Base-by-base conservation (phyloP, 2,797 vertebrate species). In the Lacerta bilineata region DNA sequence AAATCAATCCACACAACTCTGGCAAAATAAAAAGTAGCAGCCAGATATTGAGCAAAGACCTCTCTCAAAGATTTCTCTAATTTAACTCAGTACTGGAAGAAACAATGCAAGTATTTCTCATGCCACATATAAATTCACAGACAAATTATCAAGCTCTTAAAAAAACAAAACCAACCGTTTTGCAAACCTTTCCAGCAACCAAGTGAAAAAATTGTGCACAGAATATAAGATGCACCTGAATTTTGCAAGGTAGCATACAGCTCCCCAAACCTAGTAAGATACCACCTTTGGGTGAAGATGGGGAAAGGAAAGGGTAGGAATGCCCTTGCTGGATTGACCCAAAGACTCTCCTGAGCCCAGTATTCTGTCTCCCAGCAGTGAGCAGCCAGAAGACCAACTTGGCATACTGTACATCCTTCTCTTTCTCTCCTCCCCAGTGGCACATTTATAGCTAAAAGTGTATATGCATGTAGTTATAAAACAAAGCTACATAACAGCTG, bases 181-280 rank as follows among this genome's bases (percentile, higher is more conserved):
- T 86, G 46, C 41, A 78, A 78, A 46, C 29, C 72, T 46, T 89
- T 85, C 46, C 33, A 66, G n/a, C 15, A 80, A 29, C 2, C 77
- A 33, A 72, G 18, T 68, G 74, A n/a, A 66, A 18, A 39, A 46
- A 69, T 64, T 27, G 17, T 43, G 72, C n/a, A 75, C 2, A 81
- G 29, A 61, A 29, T 33, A n/a, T 29, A 13, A 29, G 41, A 5
- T 77, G 18, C 78, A 23, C 55, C 17, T 7, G 17, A 10, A 59
- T 85, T 33, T 61, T 68, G 2, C 66, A 75, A 83, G 46, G 20
- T 68, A 29, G n/a, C 20, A 25, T 41, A n/a, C 39, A 4, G 74
- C 8, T 80, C 39, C n/a, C 59, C 78, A 75, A 46, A 64, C 6
- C 15, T 3, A 74, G 7, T 36, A 68, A 39, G 1, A 50, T 29